These are phyloP conservation scores for Sula dactylatra DNA, from an alignment of 2,113 vertebrate species.

Conservation along the genomic window DNA sequence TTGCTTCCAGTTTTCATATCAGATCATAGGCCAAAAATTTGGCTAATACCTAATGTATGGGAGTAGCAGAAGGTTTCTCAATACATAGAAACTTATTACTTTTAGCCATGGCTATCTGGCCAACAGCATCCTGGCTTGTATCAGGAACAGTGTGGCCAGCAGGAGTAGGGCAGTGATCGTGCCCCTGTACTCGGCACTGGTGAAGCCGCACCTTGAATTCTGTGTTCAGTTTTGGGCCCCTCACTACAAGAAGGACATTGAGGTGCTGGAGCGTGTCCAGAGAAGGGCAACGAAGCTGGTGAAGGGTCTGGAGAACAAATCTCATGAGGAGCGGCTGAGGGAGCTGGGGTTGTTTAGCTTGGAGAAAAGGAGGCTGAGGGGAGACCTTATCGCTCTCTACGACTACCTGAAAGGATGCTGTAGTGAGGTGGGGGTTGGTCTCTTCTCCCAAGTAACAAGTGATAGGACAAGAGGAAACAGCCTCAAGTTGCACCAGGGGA, in stretches of 20 bases:
- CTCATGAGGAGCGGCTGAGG: too few species aligned
- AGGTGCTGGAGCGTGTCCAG: too few species aligned
- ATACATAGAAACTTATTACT: neutral
- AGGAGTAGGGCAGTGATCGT: neutral
- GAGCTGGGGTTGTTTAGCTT: too few species aligned
- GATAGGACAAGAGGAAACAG: neutral
- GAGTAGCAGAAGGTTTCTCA: neutral
- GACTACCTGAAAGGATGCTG: neutral
- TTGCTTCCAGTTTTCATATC: neutral
- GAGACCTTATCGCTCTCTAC: neutral
- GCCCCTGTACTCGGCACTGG: neutral
- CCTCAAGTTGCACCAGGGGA: neutral
- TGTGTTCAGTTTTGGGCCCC: neutral
- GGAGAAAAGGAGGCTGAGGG: neutral
- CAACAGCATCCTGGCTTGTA: neutral
- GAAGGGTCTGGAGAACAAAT: too few species aligned
- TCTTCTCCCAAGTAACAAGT: neutral
- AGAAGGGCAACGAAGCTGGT: too few species aligned
- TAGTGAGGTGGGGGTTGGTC: neutral
- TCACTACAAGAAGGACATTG: too few species aligned
- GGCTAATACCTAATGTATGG: neutral
- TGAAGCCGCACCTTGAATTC: neutral
- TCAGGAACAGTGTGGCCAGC: neutral
- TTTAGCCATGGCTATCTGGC: neutral
- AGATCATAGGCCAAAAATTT: neutral